Evolutionary conservation across 2,888 invertebrate genomes (phyloP).

Genomic region (Chydorus sphaericus): DNA sequence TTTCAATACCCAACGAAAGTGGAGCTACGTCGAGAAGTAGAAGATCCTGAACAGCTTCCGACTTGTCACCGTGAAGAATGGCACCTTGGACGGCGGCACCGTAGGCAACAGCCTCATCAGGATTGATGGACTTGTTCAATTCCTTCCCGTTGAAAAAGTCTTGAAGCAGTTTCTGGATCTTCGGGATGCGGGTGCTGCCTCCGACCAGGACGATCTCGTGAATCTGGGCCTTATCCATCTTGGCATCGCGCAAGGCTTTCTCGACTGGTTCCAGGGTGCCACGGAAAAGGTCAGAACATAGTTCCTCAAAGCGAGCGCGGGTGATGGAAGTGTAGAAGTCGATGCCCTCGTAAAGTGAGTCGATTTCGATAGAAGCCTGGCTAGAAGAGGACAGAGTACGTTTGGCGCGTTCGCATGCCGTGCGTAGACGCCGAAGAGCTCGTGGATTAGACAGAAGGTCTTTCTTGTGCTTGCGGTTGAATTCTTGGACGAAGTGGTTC

Average conservation of each 20-base stretch:
- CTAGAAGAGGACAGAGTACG: constrained; percentile 71
- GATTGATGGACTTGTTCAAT: constrained; percentile 91
- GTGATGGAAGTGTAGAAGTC: constrained; percentile 94
- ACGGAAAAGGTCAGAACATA: constrained; percentile 90
- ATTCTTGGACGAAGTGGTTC: constrained; percentile 74
- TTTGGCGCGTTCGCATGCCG: constrained; percentile 81
- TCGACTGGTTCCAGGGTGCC: constrained; percentile 94
- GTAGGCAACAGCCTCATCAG: constrained; percentile 94
- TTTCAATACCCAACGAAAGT: constrained; percentile 78
- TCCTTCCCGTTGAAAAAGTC: constrained; percentile 89
- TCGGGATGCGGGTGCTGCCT: constrained; percentile 94
- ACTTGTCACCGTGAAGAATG: constrained; percentile 65
- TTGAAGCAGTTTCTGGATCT: constrained; percentile 90
- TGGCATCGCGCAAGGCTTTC: constrained; percentile 87
- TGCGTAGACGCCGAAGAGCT: constrained; percentile 76
- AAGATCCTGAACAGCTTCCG: constrained; percentile 57
- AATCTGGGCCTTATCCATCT: constrained; percentile 82
- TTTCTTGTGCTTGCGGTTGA: constrained; percentile 86
- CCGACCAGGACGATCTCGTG: constrained; percentile 86
- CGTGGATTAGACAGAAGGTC: constrained; percentile 75
- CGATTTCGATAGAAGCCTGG: constrained; percentile 88
- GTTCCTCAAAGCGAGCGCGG: constrained; percentile 89
- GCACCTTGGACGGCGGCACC: constrained; percentile 95
- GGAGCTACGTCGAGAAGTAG: constrained; percentile 84
- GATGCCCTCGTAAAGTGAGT: constrained; percentile 84